Evolutionary conservation across 2,888 invertebrate species (phyloP), one percentile per base, ranked within the genome.

Genomic region (Cepaea hortensis): DNA sequence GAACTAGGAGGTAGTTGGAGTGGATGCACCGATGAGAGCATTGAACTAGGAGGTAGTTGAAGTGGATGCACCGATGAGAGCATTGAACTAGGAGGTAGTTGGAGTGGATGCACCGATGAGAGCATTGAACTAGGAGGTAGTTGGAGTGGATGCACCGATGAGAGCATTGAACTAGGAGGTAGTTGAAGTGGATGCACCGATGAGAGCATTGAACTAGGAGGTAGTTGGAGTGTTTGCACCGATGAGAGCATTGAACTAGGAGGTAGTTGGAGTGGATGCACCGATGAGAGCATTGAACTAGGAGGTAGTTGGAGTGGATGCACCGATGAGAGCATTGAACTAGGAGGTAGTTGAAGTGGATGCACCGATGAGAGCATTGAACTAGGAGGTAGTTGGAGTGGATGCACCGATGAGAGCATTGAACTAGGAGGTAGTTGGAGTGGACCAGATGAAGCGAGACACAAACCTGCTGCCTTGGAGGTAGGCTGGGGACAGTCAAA

Each of bases 21-120:
- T 20, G 35, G 5, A 18, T 7, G 35, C 7, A 6, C 23, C 5
- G 4, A 3, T 85, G 99, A 99, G 95, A 99, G 99, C 93, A 99
- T 99, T 94, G 98, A 98, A 92, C 92, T 95, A 46, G 93, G 93
- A 88, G 94, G 91, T 85, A 91, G 91, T 91, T 70, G 72, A 85
- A 68, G 20, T 35, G 35, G 7, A 20, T 1, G 6, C 20, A 23
- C 5, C 9, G 5, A 3, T 46, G 15, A 20, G 11, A 13, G 6
- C 20, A 68, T 18, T 18, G 68, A 1, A 5, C 68, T 18, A 68
- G 68, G 68, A 68, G 73, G 13, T 18, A 11, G 46, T 55, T 11
- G 55, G 35, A 11, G 9, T 35, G 9, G 23, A 35, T 1, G 35
- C 11, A 7, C 23, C 9, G 0, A 9, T 73, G 35, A 35, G 23